Evolutionary conservation across 2,797 vertebrate species (phyloP), one percentile per base, ranked within the genome.

Genomic region (Macroramphosus scolopax): DNA sequence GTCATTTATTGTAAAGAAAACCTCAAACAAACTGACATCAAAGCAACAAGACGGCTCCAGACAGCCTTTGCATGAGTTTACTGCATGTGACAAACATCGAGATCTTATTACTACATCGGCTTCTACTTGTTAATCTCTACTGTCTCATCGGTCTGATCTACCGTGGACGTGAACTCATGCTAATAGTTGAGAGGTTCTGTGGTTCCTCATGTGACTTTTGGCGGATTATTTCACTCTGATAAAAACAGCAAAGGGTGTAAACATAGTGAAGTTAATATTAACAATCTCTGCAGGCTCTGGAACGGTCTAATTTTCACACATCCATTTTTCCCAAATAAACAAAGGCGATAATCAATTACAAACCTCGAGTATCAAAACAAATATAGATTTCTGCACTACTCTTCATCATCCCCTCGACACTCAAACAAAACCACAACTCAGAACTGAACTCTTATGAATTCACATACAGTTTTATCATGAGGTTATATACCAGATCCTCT

Each of bases 31-130:
- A 82, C 83, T 78, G 83, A 82, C 74, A 74, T 62, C 30, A 11
- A 72, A 80, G 43, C 81, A 76, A 43, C 63, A 64, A 70, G 69
- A 51, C 35, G 39, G 42, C 75, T 60, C 34, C 49, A 52, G 51
- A 80, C 32, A 70, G 67, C 68, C 78, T 83, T 59, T 92, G 91
- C 90, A 92, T 91, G 91, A 87, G 78, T 80, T 82, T 71, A 78
- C 88, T 91, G 90, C 90, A 92, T 91, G 89, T 69, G 37, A 60
- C 72, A 82, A 72, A 63, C 54, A 63, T 74, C 51, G n/a, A 71
- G 22, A 69, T 78, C 31, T 64, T 72, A 25, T 64, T 48, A 72
- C 69, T 79, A 70, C 71, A 72, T 68, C 55, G 60, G 68, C 83
- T 82, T 82, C 66, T 77, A 58, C 75, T 77, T 64, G 72, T 75